phyloP scores from a whole-genome alignment of 2,888 invertebrate species.

The Oscheius sp. region DNA sequence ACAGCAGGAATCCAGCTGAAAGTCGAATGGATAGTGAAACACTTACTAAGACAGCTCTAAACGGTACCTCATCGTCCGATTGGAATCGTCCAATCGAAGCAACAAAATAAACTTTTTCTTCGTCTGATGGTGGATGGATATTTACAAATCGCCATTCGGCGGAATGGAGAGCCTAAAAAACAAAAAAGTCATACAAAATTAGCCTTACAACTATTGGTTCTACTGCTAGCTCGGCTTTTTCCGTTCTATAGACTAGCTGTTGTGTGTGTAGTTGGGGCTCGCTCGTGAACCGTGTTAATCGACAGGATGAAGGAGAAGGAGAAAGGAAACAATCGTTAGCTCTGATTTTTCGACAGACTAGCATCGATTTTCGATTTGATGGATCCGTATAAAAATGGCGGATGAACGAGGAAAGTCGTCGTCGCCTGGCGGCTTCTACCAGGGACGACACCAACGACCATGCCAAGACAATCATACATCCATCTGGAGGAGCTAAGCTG shows the following conservation, averaged over 20 bases:
- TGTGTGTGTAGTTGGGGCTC: conserved; percentile 43
- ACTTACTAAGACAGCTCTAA: conserved; percentile 12
- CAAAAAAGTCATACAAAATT: neutral
- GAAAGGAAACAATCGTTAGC: neutral
- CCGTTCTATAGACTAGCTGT: conserved; percentile 38
- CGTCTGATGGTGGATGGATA: conserved; percentile 33
- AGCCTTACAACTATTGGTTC: conserved; percentile 38
- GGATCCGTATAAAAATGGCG: conserved; percentile 38
- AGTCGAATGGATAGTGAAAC: neutral
- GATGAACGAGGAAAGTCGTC: conserved; percentile 46
- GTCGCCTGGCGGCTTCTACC: conserved; percentile 46
- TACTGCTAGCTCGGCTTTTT: conserved; percentile 38
- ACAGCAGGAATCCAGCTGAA: conserved; percentile 51
- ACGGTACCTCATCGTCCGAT: conserved; percentile 2
- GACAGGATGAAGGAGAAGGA: neutral
- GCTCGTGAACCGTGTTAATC: conserved; percentile 38
- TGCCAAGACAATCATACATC: conserved; percentile 62
- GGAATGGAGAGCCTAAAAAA: conserved; percentile 34
- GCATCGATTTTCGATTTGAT: conserved; percentile 34
- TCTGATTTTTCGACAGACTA: conserved; percentile 40
- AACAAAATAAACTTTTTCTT: conserved; percentile 44
- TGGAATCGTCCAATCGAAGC: conserved; percentile 18
- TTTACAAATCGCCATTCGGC: conserved; percentile 49
- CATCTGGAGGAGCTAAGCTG: neutral
- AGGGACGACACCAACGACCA: conserved; percentile 63